Conservation (phyloP, 2,797 vertebrate species). For the Anguilla anguilla region DNA sequence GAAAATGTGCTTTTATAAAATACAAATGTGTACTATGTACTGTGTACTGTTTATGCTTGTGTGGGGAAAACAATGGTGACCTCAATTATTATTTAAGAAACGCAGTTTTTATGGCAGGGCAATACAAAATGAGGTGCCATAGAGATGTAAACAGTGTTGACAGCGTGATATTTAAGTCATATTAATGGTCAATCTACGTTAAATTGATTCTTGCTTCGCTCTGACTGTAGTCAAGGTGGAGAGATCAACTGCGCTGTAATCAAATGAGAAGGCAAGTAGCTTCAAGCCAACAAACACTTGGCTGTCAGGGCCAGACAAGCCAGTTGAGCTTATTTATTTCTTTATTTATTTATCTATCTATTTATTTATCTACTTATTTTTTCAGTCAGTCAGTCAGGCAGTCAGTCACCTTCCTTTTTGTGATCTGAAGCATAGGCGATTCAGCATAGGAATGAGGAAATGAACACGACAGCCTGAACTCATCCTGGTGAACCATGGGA, state of each 20-base stretch:
- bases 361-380: neutral
- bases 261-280: constrained; percentile 59
- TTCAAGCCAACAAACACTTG: constrained; percentile 64
- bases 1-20: neutral
- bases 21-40: neutral
- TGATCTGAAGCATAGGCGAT: constrained; percentile 44
- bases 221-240: constrained; percentile 60
- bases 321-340: constrained; percentile 42
- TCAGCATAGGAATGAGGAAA: constrained; percentile 67
- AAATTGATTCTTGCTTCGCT: constrained; percentile 46
- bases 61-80: neutral
- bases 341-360: neutral
- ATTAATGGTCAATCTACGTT: constrained; percentile 45
- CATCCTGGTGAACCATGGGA: neutral
- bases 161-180: neutral
- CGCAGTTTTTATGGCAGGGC: neutral
- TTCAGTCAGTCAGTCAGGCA: neutral
- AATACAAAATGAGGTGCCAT: neutral
- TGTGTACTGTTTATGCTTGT: neutral
- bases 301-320: constrained; percentile 58
- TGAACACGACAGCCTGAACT: constrained; percentile 51
- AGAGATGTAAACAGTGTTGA: neutral
- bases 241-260: constrained; percentile 55
- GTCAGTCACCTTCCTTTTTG: constrained; percentile 45
- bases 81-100: neutral